A percentile compares a stretch with the other conserved stretches of the same genome.
Evolutionary conservation across 2,888 invertebrate species (phyloP).

Genomic region (Gortyna flavago): DNA sequence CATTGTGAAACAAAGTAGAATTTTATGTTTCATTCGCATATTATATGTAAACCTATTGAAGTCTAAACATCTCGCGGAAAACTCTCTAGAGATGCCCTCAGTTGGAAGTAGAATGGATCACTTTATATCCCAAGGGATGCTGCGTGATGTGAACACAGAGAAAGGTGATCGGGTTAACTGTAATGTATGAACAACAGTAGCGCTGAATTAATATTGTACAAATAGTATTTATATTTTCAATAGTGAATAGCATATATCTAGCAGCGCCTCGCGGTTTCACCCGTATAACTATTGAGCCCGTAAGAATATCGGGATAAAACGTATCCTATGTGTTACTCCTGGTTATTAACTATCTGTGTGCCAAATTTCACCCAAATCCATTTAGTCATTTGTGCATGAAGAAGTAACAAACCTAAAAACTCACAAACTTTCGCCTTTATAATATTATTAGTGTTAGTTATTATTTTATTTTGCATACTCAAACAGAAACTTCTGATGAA

Average conservation of each 20-base stretch:
- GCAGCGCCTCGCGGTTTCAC: too few relatives aligned
- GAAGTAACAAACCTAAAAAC: too few relatives aligned
- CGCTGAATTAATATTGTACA: background rate
- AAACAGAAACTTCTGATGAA: background rate
- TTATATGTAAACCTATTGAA: background rate
- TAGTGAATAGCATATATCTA: too few relatives aligned
- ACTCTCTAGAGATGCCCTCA: conserved; percentile 19
- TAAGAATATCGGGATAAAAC: too few relatives aligned
- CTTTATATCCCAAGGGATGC: conserved; percentile 15
- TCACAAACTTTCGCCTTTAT: too few relatives aligned
- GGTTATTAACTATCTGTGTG: too few relatives aligned
- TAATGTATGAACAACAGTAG: background rate
- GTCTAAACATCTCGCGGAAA: conserved; percentile 16
- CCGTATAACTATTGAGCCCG: too few relatives aligned
- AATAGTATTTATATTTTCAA: background rate
- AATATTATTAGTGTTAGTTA: too few relatives aligned
- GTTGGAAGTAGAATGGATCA: conserved; percentile 37
- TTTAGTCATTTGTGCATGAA: too few relatives aligned
- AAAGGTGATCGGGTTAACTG: conserved; percentile 22
- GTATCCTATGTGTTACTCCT: too few relatives aligned
- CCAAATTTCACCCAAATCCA: too few relatives aligned
- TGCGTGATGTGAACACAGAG: conserved; percentile 10
- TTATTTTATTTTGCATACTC: too few relatives aligned
- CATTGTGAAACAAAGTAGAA: background rate
- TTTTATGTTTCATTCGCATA: background rate